These are phyloP conservation scores for Thecophora atra DNA, from an alignment of 2,888 invertebrate species.

Conservation along the genomic window DNA sequence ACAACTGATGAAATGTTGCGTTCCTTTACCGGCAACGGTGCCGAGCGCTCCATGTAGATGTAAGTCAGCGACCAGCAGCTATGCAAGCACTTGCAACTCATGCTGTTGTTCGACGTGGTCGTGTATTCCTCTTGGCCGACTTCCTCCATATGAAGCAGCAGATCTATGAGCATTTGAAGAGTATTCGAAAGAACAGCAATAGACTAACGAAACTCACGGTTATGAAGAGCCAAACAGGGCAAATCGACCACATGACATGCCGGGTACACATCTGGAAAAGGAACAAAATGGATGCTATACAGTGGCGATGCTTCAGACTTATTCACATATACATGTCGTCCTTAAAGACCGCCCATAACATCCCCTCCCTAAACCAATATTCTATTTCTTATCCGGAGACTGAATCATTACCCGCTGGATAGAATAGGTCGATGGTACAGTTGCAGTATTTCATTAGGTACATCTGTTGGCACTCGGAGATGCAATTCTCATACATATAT, in stretches of 20 bases:
- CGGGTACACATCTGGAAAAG: constrained; percentile 38
- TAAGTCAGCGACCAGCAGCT: constrained; percentile 59
- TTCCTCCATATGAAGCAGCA: constrained; percentile 49
- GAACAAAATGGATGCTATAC: neutral
- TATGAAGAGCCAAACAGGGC: constrained; percentile 56
- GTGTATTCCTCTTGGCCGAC: constrained; percentile 52
- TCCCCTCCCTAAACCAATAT: neutral
- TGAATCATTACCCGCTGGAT: constrained; percentile 49
- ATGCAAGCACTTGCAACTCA: constrained; percentile 58
- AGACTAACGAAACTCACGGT: constrained; percentile 45
- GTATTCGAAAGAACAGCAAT: neutral
- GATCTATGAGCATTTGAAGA: constrained; percentile 31
- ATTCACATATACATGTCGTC: too few relatives aligned
- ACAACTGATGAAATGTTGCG: constrained; percentile 49
- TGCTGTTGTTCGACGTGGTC: constrained; percentile 46
- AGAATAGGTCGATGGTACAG: constrained; percentile 63
- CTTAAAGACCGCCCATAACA: neutral
- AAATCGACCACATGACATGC: constrained; percentile 53
- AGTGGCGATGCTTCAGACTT: too few relatives aligned
- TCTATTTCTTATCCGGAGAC: neutral
- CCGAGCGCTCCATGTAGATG: constrained; percentile 48
- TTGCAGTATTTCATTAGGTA: constrained; percentile 62
- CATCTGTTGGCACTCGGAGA: constrained; percentile 63
- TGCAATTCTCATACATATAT: constrained; percentile 63
- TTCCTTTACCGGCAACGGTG: constrained; percentile 36